Evolutionary conservation across 2,113 vertebrate species (phyloP).

Genomic region (Bos javanicus): DNA sequence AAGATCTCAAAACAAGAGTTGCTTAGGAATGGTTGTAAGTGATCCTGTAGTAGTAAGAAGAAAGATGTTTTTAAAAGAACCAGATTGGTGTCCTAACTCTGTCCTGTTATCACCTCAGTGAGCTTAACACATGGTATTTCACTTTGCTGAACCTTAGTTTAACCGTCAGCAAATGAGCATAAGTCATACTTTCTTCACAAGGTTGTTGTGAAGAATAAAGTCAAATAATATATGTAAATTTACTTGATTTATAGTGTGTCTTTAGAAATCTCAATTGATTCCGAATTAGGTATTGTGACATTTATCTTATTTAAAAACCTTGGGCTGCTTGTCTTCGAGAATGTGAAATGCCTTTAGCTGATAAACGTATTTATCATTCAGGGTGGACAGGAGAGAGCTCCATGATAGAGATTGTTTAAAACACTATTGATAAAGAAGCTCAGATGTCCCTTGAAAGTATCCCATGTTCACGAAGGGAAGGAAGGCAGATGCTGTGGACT

Average conservation of each 20-base stretch:
- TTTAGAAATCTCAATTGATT: not conserved
- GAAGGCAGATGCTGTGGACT: not conserved
- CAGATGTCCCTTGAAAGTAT: not conserved
- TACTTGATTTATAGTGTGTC: not conserved
- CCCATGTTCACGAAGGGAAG: not conserved
- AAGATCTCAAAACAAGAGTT: not conserved
- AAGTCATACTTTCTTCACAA: not conserved
- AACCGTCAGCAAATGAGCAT: not conserved
- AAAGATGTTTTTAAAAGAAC: not conserved
- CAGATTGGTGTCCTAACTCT: not conserved
- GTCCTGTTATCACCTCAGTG: not conserved
- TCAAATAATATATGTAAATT: not conserved
- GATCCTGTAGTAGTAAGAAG: not conserved
- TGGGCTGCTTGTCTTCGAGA: not conserved
- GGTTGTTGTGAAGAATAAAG: not conserved
- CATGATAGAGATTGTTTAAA: not conserved
- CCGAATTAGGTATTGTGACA: not conserved
- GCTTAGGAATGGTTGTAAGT: not conserved
- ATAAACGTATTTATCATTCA: not conserved
- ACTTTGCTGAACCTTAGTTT: not conserved
- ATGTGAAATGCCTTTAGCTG: not conserved
- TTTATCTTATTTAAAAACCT: not conserved
- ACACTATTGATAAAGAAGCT: not conserved
- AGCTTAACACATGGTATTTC: not conserved
- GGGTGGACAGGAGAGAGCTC: not conserved